These are phyloP conservation scores for Triops longicaudatus DNA, from an alignment of 1,140 invertebrate species.

Conservation along the genomic window DNA sequence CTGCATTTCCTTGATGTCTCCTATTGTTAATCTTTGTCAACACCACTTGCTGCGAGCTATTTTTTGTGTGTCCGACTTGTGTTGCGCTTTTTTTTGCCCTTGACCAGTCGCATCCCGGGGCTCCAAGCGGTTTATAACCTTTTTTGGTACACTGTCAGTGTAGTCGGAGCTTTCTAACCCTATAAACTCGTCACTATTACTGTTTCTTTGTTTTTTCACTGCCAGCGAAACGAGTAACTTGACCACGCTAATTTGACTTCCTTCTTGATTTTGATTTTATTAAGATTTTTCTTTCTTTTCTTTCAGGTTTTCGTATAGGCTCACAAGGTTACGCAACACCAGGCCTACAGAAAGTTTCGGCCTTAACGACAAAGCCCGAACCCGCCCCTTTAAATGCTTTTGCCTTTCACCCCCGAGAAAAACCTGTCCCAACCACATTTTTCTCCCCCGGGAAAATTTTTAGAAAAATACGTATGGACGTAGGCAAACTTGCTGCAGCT, in stretches of 20 bases:
- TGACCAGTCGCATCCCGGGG: not conserved
- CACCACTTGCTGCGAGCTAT: not conserved
- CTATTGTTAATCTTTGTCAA: constrained; percentile 12
- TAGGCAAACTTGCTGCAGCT: too few relatives aligned
- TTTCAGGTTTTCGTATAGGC: not conserved
- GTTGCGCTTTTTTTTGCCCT: not conserved
- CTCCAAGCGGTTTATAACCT: not conserved
- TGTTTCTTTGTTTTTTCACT: too few relatives aligned
- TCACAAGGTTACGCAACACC: not conserved
- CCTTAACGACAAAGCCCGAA: not conserved
- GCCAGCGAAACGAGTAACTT: too few relatives aligned
- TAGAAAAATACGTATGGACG: too few relatives aligned
- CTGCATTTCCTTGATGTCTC: not conserved
- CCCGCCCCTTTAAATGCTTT: not conserved
- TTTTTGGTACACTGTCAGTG: not conserved
- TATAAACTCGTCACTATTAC: too few relatives aligned
- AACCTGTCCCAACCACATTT: not conserved
- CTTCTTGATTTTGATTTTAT: too few relatives aligned
- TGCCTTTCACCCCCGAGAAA: not conserved
- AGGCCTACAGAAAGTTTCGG: not conserved
- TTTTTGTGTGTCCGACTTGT: not conserved
- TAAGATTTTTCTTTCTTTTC: too few relatives aligned
- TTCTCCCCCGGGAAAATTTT: not conserved
- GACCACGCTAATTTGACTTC: too few relatives aligned
- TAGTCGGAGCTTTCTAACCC: too few relatives aligned